A percentile compares a stretch with the other conserved stretches of the same genome.
phyloP scores from a whole-genome alignment of 2,888 invertebrate species.

The Gandaritis pyraliata region DNA sequence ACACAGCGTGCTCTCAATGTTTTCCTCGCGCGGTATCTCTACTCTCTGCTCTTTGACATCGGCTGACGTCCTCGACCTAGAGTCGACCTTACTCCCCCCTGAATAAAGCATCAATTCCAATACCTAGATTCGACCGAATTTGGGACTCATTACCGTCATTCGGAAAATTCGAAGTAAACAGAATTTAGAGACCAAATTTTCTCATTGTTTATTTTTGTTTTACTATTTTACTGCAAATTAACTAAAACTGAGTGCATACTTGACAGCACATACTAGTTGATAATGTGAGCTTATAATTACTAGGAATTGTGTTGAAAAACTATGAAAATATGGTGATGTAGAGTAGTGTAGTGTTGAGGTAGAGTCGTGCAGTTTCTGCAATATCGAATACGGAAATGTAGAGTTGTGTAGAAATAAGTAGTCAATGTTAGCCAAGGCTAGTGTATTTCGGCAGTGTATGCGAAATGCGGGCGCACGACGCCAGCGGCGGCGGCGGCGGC shows the following conservation, averaged over 20 bases:
- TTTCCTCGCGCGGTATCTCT: constrained; percentile 77
- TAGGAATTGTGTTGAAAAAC: background rate
- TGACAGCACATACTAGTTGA: background rate
- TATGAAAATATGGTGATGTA: constrained; percentile 11
- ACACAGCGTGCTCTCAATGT: constrained; percentile 56
- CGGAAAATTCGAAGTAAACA: constrained; percentile 75
- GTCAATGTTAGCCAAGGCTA: constrained; percentile 70
- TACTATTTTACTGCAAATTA: constrained; percentile 10
- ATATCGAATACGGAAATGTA: constrained; percentile 59
- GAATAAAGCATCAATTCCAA: constrained; percentile 54
- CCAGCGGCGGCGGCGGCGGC: constrained; percentile 40
- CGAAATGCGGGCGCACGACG: constrained; percentile 60
- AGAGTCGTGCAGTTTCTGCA: constrained; percentile 39
- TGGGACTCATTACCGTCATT: constrained; percentile 76
- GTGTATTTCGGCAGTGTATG: constrained; percentile 67
- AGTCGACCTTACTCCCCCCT: constrained; percentile 59
- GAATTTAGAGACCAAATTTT: constrained; percentile 55
- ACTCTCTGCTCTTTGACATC: constrained; percentile 75
- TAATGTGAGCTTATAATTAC: background rate
- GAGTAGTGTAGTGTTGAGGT: constrained; percentile 20
- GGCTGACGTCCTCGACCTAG: constrained; percentile 66
- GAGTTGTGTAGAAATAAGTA: constrained; percentile 64
- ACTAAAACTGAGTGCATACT: background rate
- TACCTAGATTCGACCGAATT: constrained; percentile 52
- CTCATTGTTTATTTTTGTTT: constrained; percentile 22